These are phyloP conservation scores for Agrilus biguttatus DNA, from an alignment of 2,888 invertebrate species.

Conservation along the genomic window DNA sequence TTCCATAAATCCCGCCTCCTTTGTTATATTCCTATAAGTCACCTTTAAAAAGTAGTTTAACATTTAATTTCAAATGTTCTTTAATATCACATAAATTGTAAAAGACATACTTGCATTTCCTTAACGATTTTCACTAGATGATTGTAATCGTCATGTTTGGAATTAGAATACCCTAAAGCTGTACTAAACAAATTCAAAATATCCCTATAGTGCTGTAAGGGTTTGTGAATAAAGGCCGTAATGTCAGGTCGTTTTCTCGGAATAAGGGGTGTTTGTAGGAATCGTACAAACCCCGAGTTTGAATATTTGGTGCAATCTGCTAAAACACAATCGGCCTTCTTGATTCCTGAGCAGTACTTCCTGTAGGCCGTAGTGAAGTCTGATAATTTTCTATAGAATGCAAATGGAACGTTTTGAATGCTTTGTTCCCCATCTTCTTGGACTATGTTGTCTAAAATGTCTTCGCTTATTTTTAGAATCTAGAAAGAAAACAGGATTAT, in stretches of 20 bases:
- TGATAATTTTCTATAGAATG: slow-evolving; percentile 59
- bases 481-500: slow-evolving; percentile 21
- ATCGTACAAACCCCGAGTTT: slow-evolving; percentile 64
- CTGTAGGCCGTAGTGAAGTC: slow-evolving; percentile 65
- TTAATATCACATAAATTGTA: neutral
- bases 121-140: slow-evolving; percentile 32
- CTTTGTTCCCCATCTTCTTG: slow-evolving; percentile 62
- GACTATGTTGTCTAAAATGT: slow-evolving; percentile 59
- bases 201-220: slow-evolving; percentile 66
- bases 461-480: slow-evolving; percentile 64
- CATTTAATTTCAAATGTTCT: neutral
- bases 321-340: slow-evolving; percentile 72
- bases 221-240: slow-evolving; percentile 71
- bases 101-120: slow-evolving; percentile 29
- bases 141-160: slow-evolving; percentile 35
- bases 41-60: slow-evolving; percentile 30
- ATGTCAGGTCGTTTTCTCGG: slow-evolving; percentile 72
- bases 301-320: slow-evolving; percentile 59
- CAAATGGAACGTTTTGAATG: slow-evolving; percentile 49
- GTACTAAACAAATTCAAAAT: slow-evolving; percentile 43
- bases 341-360: slow-evolving; percentile 70
- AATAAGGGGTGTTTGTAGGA: slow-evolving; percentile 68
- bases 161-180: slow-evolving; percentile 33
- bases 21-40: slow-evolving; percentile 68
- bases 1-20: slow-evolving; percentile 74